Conservation (phyloP, 1,140 invertebrate species). For the Drosophila sproati region DNA sequence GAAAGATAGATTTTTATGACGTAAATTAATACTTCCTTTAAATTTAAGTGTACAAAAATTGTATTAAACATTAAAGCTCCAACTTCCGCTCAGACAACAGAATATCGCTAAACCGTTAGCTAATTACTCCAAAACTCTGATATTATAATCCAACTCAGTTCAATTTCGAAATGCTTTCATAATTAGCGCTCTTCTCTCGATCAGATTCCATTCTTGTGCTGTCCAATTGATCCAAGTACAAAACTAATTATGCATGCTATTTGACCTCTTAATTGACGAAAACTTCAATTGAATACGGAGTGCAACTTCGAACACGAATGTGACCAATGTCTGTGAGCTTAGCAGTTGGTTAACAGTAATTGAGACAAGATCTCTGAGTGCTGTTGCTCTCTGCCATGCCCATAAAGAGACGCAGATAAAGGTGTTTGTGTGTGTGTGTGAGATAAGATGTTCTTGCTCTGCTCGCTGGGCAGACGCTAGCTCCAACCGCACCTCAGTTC, state of each 20-base stretch:
- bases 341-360: conserved; percentile 3
- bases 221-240: background rate
- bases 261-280: conserved; percentile 43
- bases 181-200: background rate
- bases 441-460: conserved; percentile 23
- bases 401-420: conserved; percentile 35
- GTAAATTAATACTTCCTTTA: too few species aligned
- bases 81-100: too few species aligned
- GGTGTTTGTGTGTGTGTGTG: background rate
- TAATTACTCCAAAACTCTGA: too few species aligned
- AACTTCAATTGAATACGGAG: conserved; percentile 36
- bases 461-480: conserved; percentile 29
- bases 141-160: background rate
- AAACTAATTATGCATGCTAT: background rate
- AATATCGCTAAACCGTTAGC: too few species aligned
- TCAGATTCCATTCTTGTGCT: background rate
- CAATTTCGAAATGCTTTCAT: background rate
- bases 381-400: conserved; percentile 16
- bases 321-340: conserved; percentile 7
- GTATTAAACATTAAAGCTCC: too few species aligned
- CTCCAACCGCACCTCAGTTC: conserved; percentile 37
- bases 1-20: too few species aligned
- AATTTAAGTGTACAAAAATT: too few species aligned
- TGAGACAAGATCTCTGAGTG: background rate
- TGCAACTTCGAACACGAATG: conserved; percentile 26